Conservation (phyloP, 2,888 invertebrate genomes). For the Heteromyza rotundicornis region DNA sequence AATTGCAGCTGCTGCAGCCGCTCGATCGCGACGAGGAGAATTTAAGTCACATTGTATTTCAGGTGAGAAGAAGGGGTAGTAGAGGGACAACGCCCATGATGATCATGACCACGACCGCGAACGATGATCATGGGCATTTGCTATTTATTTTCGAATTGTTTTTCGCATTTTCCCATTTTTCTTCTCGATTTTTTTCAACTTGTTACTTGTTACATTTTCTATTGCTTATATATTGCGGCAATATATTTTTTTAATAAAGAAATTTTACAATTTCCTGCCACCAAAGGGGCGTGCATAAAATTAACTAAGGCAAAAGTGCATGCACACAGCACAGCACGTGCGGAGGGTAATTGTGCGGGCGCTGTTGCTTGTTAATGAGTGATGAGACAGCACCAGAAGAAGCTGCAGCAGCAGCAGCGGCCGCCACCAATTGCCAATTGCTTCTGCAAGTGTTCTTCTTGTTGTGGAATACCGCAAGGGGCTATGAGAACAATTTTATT, state of each 20-base stretch:
- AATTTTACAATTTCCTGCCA: constrained; percentile 29
- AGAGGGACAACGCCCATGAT: background rate
- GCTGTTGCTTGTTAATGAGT: background rate
- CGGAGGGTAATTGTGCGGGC: background rate
- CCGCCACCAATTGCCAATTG: no score
- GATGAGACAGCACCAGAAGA: no score
- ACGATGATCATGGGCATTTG: no score
- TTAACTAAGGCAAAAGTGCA: background rate
- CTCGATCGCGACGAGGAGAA: constrained; percentile 86
- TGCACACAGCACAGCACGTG: background rate
- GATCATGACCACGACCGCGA: no score
- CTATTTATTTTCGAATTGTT: no score
- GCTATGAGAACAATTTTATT: constrained; percentile 11
- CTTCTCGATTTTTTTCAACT: no score
- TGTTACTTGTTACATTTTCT: no score
- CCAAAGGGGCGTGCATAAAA: constrained; percentile 31
- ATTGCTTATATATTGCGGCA: background rate
- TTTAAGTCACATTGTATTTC: constrained; percentile 86
- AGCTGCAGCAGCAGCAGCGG: no score
- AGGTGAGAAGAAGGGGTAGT: constrained; percentile 66
- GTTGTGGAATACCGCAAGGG: background rate
- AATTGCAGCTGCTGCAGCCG: constrained; percentile 77
- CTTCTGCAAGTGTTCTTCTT: no score
- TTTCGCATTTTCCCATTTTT: no score
- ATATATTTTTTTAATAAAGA: constrained; percentile 25